Evolutionary conservation across 2,113 vertebrate species (phyloP), one percentile per base, ranked within the genome.

Genomic region (Eudyptes chrysolophus): DNA sequence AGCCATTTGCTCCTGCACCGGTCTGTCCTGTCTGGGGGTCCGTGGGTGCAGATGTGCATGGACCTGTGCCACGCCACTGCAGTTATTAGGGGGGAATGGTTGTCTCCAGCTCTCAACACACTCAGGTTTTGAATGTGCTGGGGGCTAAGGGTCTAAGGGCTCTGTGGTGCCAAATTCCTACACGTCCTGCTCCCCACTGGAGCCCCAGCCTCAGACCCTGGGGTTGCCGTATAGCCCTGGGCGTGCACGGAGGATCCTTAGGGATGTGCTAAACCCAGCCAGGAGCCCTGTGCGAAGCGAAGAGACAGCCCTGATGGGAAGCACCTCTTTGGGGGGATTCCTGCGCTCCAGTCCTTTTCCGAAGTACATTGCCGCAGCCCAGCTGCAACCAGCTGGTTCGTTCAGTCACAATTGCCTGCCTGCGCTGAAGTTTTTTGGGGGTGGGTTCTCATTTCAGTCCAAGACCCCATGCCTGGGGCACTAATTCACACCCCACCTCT

Each of bases 241-340:
- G 3, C 4, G 2, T 12, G 26, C 26, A 14, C 15, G 0, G n/a
- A 36, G 24, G 6, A 4, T 49, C 55, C n/a, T 16, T 48, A 40
- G 46, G 46, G 61, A 24, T 61, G 54, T 8, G 12, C 62, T 24
- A 10, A 49, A 24, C 42, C 26, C 36, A 34, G 15, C 29, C 48
- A 49, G 40, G 61, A 62, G 40, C 54, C n/a, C 6, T 7, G 7
- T 11, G 40, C 11, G 1, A 40, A 77, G 40, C 3, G 1, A 44
- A 48, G 48, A 79, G 62, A 13, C 18, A 54, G 46, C 22, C 46
- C 62, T 48, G 24, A 48, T 1, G 9, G 54, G 29, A 70, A 16
- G 42, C 40, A 49, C 4, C 40, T 36, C 57, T 49, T 32, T 0
- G 3, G 11, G 10, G 32, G 8, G 5, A 17, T 12, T 12, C 61